These are phyloP conservation scores for Eulemur albifrons DNA, from an alignment of 2,797 vertebrate species.

Conservation along the genomic window DNA sequence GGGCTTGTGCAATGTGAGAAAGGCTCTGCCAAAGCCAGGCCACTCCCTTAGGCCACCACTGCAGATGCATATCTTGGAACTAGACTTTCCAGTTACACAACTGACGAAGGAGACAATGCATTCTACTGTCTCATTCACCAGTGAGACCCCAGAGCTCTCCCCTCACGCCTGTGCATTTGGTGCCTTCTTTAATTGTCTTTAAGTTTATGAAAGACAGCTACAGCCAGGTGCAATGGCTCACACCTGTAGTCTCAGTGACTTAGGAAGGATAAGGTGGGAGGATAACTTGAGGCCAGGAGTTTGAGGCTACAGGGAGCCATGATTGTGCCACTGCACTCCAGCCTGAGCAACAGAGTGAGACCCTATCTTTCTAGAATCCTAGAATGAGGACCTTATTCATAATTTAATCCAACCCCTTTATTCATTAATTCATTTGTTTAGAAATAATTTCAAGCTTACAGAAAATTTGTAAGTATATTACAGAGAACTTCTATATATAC, in stretches of 20 bases:
- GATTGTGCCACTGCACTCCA: neutral
- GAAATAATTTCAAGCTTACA: neutral
- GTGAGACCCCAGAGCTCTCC: neutral
- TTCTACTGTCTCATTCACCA: neutral
- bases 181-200: neutral
- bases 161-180: fast-evolving
- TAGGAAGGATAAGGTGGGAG: neutral
- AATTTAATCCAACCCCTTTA: neutral
- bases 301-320: neutral
- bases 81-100: neutral
- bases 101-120: neutral
- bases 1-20: fast-evolving
- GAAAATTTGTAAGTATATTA: neutral
- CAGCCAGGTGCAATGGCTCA: too few species aligned
- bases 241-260: neutral
- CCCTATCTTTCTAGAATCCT: neutral
- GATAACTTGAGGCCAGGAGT: neutral
- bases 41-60: neutral
- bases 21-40: neutral
- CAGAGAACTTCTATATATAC: neutral
- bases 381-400: neutral
- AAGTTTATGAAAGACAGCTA: neutral
- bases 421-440: neutral
- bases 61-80: neutral
- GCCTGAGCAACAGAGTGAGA: neutral